phyloP scores from a whole-genome alignment of 64 coral and sea anemone genomes.

The Stichodactyla helianthus region DNA sequence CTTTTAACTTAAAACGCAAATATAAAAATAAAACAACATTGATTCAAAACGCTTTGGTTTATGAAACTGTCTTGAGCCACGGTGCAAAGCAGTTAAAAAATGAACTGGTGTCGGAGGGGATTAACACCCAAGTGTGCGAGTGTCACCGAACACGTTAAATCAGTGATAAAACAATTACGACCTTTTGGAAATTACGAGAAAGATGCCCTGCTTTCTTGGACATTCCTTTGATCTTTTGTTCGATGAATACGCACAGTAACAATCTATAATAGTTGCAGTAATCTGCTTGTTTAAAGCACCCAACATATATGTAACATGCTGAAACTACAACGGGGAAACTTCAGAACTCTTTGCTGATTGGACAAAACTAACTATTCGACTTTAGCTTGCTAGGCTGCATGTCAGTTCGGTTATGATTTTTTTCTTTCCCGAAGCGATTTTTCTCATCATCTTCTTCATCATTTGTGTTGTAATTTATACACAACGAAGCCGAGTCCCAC shows the following conservation, averaged over 20 bases:
- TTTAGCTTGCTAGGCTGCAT: no score
- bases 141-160: not conserved
- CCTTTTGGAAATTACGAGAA: no score
- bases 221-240: not conserved
- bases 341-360: no score
- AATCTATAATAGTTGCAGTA: not conserved
- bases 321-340: no score
- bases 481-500: no score
- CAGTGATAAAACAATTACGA: not conserved
- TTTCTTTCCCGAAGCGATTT: no score
- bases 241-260: not conserved
- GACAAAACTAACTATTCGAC: no score
- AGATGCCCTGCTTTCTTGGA: not conserved
- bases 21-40: not conserved
- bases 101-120: not conserved
- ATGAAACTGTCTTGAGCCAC: not conserved
- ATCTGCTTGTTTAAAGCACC: not conserved
- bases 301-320: not conserved
- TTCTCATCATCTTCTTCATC: no score
- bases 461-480: no score
- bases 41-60: not conserved
- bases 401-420: no score
- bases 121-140: not conserved
- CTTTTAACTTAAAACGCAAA: not conserved
- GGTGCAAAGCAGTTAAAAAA: not conserved